Base-by-base conservation (phyloP, 2,113 vertebrate genomes). In the Gopherus evgoodei region DNA sequence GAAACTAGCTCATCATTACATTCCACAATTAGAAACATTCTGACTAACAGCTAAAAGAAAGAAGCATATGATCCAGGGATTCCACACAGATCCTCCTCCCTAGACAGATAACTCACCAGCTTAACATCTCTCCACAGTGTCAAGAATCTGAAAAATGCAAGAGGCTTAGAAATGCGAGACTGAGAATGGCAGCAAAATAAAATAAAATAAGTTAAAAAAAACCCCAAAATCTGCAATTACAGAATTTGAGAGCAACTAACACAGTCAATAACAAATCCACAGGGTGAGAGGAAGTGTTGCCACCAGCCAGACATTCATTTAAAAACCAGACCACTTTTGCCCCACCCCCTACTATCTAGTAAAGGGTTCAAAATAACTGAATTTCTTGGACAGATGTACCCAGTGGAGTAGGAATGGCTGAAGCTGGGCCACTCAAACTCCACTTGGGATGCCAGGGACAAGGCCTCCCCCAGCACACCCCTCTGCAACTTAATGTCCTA, bases 61-160 rank as follows among this genome's bases (percentile, higher is more conserved):
- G 78, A 31, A 35, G 57, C 50, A 69, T 9, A 84, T 84, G 50
- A 69, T 38, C 25, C 54, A 76, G 84, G 54, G 72, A 80, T 72
- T 84, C 57, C n/a, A 76, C 31, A 42, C 53, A 29, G 16, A 3
- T 21, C 54, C 47, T 44, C 13, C 75, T 59, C 47, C 59, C 56
- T 29, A 83, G 69, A 83, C 65, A 50, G 87, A 92, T 84, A 88
- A 42, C 84, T 57, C 49, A 44, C 65, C 86, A 80, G 82, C 82
- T 92, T 92, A 88, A 80, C 91, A 92, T 88, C 86, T 81, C 86
- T 84, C 91, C 82, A 80, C 69, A 86, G 76, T 65, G 35, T 92
- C 86, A 92, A 92, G 91, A 92, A 92, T 89, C 81, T 42, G 72
- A 88, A 84, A 92, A 92, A 92, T 92, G 91, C 57, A 92, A 65